phyloP scores from a whole-genome alignment of 1,140 invertebrate genomes.

The Trichonephila clavata region DNA sequence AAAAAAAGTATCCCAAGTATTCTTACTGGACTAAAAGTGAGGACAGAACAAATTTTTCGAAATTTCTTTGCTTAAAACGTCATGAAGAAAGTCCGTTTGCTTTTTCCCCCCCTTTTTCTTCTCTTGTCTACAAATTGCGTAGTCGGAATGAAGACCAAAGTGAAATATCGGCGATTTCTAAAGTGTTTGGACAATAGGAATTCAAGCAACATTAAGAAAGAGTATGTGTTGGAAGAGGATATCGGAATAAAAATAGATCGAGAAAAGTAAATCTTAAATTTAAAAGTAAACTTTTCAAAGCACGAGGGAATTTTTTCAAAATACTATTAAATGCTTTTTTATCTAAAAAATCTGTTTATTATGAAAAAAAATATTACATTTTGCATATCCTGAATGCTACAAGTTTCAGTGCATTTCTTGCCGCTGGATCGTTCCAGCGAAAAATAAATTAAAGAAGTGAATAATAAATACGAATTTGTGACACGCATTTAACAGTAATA shows the following conservation, averaged over 20 bases:
- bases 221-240: neutral
- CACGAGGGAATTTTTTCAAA: no score
- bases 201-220: neutral
- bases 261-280: neutral
- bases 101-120: neutral
- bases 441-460: no score
- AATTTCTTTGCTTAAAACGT: conserved; percentile 26
- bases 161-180: neutral
- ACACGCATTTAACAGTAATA: no score
- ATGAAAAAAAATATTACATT: no score
- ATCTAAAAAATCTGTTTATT: no score
- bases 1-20: neutral
- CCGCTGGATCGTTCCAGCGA: no score
- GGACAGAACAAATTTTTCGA: neutral
- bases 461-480: no score
- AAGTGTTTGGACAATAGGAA: neutral
- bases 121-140: conserved; percentile 3
- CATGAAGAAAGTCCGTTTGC: neutral
- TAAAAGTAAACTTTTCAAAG: no score
- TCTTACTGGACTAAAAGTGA: neutral
- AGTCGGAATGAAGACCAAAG: neutral
- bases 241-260: neutral
- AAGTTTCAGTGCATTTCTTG: no score
- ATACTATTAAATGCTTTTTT: no score
- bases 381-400: no score